phyloP scores from a whole-genome alignment of 2,888 invertebrate genomes.

The Charanyca ferruginea region DNA sequence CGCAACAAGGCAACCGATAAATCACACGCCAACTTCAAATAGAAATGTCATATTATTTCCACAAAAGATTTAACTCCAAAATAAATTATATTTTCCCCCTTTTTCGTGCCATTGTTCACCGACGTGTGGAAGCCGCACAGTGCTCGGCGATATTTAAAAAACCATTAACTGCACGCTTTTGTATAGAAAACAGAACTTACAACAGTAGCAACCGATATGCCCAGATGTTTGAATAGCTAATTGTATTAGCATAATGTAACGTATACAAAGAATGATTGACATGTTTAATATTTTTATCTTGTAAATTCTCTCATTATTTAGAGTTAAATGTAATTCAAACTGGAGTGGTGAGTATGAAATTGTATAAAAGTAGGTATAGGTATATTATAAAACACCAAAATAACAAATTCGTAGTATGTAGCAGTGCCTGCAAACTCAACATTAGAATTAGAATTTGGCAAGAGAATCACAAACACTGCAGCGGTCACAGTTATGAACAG shows the following conservation, averaged over 20 bases:
- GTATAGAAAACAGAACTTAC: conserved; percentile 71
- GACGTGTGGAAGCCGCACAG: conserved; percentile 88
- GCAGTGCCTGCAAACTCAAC: too few relatives aligned
- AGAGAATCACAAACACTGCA: too few relatives aligned
- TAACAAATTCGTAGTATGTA: too few relatives aligned
- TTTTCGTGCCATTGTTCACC: conserved; percentile 86
- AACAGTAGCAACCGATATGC: conserved; percentile 64
- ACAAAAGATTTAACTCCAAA: conserved; percentile 92
- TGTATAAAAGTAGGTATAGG: too few relatives aligned
- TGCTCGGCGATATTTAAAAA: conserved; percentile 89
- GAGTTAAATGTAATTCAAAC: neutral
- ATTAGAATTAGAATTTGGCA: too few relatives aligned
- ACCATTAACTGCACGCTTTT: conserved; percentile 90
- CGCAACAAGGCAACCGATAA: conserved; percentile 88
- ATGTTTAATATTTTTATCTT: conserved; percentile 33
- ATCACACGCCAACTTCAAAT: conserved; percentile 90
- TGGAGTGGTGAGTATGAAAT: too few relatives aligned
- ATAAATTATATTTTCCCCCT: conserved; percentile 91
- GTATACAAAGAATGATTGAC: conserved; percentile 36
- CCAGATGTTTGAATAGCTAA: conserved; percentile 66
- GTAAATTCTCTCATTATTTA: conserved; percentile 5
- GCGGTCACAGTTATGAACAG: too few relatives aligned
- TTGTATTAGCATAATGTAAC: conserved; percentile 48
- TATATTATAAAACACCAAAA: too few relatives aligned
- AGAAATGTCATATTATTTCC: conserved; percentile 92